These are phyloP conservation scores for Cavia porcellus DNA, from an alignment of 2,113 vertebrate genomes.

Conservation along the genomic window DNA sequence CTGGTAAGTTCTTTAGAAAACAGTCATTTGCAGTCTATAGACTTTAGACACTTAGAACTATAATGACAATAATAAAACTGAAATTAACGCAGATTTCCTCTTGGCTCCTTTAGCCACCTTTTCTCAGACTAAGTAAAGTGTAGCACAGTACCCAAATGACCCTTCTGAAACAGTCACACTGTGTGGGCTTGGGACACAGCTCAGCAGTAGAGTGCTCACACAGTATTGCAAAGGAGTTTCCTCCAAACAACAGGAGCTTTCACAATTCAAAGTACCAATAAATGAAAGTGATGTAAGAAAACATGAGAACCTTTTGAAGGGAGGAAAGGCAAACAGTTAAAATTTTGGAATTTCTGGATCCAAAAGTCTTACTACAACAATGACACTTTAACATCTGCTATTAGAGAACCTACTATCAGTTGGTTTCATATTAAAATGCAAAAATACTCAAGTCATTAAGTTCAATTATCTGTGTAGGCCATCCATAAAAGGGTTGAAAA, in stretches of 20 bases:
- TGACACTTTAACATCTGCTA: not conserved
- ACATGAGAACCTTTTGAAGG: conserved; percentile 7
- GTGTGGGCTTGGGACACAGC: not conserved
- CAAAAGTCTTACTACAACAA: not conserved
- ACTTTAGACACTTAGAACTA: not conserved
- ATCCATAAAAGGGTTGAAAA: not conserved
- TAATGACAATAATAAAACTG: not conserved
- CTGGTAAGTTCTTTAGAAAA: conserved; percentile 1
- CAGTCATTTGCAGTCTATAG: not conserved
- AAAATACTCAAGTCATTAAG: not conserved
- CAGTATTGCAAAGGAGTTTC: not conserved
- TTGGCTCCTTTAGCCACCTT: not conserved
- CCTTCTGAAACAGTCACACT: not conserved
- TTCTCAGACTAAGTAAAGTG: not conserved
- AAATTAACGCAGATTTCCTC: not conserved
- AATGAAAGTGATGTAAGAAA: not conserved
- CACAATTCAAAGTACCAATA: not conserved
- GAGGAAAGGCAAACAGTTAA: not conserved
- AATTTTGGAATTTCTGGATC: conserved; percentile 15
- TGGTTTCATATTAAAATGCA: not conserved
- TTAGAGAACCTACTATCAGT: not conserved
- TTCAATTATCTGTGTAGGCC: not conserved
- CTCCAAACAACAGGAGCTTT: conserved; percentile 1
- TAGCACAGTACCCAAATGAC: not conserved
- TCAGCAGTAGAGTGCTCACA: not conserved